These are phyloP conservation scores for Anarsia innoxiella DNA, from an alignment of 2,888 invertebrate genomes.

Conservation along the genomic window DNA sequence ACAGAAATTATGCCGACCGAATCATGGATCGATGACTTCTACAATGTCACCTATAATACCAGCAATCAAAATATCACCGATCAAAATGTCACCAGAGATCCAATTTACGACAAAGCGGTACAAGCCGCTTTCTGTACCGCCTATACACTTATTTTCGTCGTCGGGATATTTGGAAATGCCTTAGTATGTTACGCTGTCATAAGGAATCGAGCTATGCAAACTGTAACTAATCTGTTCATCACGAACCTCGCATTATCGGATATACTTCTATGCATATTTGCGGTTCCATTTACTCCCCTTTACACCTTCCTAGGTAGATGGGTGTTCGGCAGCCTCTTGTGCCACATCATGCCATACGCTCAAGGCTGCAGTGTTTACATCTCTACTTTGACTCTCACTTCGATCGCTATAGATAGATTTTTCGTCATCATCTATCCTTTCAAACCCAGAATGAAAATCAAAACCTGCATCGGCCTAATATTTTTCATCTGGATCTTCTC, in stretches of 20 bases:
- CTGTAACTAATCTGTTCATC: conserved; percentile 94
- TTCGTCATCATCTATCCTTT: conserved; percentile 94
- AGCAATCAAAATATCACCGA: conserved; percentile 31
- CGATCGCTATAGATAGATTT: conserved; percentile 94
- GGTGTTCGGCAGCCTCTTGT: conserved; percentile 88
- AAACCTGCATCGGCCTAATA: conserved; percentile 84
- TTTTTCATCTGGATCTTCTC: conserved; percentile 88
- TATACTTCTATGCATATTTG: conserved; percentile 87
- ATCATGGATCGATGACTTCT: conserved; percentile 41
- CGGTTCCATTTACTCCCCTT: conserved; percentile 92
- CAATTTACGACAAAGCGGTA: conserved; percentile 79
- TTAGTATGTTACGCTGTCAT: conserved; percentile 91
- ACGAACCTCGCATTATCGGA: conserved; percentile 92
- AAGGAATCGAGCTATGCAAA: conserved; percentile 91
- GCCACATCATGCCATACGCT: conserved; percentile 90
- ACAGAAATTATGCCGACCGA: conserved; percentile 57
- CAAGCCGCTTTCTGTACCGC: conserved; percentile 84
- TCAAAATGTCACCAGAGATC: conserved; percentile 53
- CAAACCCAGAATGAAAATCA: conserved; percentile 85
- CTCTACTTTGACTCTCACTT: conserved; percentile 90
- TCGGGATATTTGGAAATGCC: conserved; percentile 89
- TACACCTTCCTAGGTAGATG: conserved; percentile 89
- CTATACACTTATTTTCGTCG: conserved; percentile 85
- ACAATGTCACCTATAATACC: conserved; percentile 33
- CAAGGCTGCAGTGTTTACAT: conserved; percentile 93